Conservation (phyloP, 2,797 vertebrate species). For the Parambassis ranga region DNA sequence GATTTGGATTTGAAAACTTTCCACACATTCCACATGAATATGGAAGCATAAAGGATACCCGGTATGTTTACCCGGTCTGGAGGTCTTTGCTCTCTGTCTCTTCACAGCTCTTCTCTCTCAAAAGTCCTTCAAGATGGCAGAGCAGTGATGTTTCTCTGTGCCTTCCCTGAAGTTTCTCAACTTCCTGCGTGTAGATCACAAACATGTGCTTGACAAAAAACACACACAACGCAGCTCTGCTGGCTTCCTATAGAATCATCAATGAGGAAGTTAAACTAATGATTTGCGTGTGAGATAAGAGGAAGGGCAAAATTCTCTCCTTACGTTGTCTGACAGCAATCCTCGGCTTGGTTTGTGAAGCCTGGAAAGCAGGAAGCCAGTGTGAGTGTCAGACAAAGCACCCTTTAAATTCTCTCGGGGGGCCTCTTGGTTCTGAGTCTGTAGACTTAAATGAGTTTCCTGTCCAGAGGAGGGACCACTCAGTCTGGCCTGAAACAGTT, state of each 20-base stretch:
- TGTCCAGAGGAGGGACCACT: slow-evolving; percentile 1
- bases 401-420: slow-evolving; percentile 8
- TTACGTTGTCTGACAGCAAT: slow-evolving; percentile 76
- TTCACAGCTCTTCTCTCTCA: slow-evolving; percentile 57
- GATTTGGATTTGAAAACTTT: not conserved
- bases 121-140: slow-evolving; percentile 63
- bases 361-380: slow-evolving; percentile 65
- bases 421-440: slow-evolving; percentile 25
- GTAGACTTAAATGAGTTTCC: slow-evolving; percentile 5
- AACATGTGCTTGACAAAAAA: slow-evolving; percentile 14
- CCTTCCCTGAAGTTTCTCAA: slow-evolving; percentile 56
- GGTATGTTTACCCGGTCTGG: not conserved
- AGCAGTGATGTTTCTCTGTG: slow-evolving; percentile 63
- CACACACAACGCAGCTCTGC: not conserved
- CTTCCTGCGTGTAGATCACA: slow-evolving; percentile 49
- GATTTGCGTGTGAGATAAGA: too few species aligned
- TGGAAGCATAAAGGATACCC: not conserved
- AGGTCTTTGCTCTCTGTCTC: slow-evolving; percentile 19
- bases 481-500: slow-evolving; percentile 76
- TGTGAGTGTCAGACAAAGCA: slow-evolving; percentile 8
- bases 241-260: not conserved
- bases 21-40: not conserved
- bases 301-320: not conserved
- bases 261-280: too few species aligned
- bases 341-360: slow-evolving; percentile 41